These are phyloP conservation scores for Psittacula echo DNA, from an alignment of 2,797 vertebrate genomes.

Conservation along the genomic window DNA sequence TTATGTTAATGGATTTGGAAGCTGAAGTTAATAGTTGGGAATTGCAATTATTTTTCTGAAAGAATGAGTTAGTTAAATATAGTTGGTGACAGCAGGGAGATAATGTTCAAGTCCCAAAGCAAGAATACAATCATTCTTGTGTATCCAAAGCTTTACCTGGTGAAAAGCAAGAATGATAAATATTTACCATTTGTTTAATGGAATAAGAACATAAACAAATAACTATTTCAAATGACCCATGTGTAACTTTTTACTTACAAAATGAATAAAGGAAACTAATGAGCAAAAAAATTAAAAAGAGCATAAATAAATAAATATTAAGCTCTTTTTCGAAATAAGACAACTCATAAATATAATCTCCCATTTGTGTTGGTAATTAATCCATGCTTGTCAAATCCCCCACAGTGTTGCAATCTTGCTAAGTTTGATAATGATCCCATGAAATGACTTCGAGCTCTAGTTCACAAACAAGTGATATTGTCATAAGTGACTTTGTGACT, in stretches of 20 bases:
- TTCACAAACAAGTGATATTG: neutral
- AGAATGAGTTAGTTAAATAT: constrained; percentile 25
- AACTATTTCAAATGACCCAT: neutral
- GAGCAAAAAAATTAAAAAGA: fast-evolving
- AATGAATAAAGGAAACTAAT: neutral
- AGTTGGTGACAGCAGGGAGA: neutral
- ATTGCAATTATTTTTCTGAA: constrained; percentile 31
- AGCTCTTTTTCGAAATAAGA: neutral
- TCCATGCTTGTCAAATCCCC: neutral
- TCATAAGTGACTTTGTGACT: neutral
- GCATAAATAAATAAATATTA: neutral
- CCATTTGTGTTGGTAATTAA: neutral
- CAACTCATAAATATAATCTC: neutral
- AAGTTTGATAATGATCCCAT: neutral
- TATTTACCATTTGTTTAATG: constrained; percentile 25
- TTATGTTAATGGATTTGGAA: constrained; percentile 8
- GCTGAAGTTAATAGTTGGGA: neutral
- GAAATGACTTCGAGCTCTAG: neutral
- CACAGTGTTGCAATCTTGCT: neutral
- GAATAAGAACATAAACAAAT: constrained; percentile 15
- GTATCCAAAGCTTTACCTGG: constrained; percentile 26
- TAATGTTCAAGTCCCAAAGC: neutral
- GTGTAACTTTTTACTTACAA: neutral
- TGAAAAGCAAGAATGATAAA: constrained; percentile 29
- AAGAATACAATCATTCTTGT: constrained; percentile 8